phyloP scores from a whole-genome alignment of 2,113 vertebrate species.

The Tachycineta bicolor region DNA sequence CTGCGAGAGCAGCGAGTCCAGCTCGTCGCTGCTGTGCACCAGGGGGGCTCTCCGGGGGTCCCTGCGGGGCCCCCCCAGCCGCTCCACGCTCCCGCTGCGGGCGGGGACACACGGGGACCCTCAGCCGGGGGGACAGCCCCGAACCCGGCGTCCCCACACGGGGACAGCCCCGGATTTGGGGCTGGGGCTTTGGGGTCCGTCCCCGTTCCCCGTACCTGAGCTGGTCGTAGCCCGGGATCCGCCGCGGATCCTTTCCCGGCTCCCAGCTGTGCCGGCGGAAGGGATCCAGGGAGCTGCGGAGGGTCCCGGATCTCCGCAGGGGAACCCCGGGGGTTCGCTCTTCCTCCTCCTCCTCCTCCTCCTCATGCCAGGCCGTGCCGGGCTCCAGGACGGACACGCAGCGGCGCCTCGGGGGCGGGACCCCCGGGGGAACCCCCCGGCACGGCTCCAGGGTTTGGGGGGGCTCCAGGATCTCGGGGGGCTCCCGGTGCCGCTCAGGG shows the following conservation, averaged over 20 bases:
- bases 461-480: background rate
- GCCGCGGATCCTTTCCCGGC: constrained; percentile 66
- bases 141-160: too few species aligned
- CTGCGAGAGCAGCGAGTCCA: constrained; percentile 60
- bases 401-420: background rate
- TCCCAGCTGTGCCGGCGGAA: constrained; percentile 86
- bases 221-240: background rate
- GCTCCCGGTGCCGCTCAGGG: background rate
- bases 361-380: background rate
- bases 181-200: too few species aligned
- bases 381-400: constrained; percentile 35
- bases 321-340: background rate
- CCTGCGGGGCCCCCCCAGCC: background rate
- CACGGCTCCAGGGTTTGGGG: too few species aligned
- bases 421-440: background rate
- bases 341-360: background rate
- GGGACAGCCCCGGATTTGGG: too few species aligned
- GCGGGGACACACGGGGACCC: background rate
- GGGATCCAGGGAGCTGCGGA: constrained; percentile 39
- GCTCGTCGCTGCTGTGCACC: constrained; percentile 60
- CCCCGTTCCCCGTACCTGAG: constrained; percentile 35
- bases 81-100: background rate
- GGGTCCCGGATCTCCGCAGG: background rate
- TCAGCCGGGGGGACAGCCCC: background rate
- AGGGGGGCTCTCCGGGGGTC: constrained; percentile 44